Percentiles rank a stretch among this genome's conserved stretches.
phyloP scores from a whole-genome alignment of 2,797 vertebrate species.

The Neosilurus hyrtlii region DNA sequence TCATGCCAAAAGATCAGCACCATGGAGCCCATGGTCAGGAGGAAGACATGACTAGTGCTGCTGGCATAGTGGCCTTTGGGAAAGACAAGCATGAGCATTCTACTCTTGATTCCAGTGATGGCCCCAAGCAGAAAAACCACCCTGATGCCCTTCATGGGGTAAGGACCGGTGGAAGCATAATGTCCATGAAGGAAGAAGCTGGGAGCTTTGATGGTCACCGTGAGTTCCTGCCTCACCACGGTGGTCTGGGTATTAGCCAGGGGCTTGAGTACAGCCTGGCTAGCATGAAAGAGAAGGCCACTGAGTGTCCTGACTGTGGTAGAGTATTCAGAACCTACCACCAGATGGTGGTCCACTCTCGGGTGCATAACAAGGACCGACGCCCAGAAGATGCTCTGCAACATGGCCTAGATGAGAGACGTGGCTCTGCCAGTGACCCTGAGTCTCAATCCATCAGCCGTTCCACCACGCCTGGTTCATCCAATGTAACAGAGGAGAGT shows the following conservation, averaged over 20 bases:
- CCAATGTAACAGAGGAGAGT: slow-evolving; percentile 96
- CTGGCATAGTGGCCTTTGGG: slow-evolving; percentile 82
- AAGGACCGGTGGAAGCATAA: slow-evolving; percentile 80
- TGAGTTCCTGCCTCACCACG: slow-evolving; percentile 85
- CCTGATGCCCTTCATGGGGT: slow-evolving; percentile 85
- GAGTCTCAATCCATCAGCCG: slow-evolving; percentile 99
- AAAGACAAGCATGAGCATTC: slow-evolving; percentile 95
- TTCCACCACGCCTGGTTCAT: slow-evolving; percentile 95
- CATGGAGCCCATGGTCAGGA: slow-evolving; percentile 86
- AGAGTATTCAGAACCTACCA: slow-evolving; percentile 97
- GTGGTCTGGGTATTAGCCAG: slow-evolving; percentile 76
- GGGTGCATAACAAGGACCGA: slow-evolving; percentile 91
- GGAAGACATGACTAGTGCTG: slow-evolving; percentile 81
- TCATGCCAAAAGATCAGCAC: slow-evolving; percentile 93
- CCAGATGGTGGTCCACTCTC: slow-evolving; percentile 97
- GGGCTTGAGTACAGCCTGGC: slow-evolving; percentile 87
- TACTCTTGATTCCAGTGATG: slow-evolving; percentile 83
- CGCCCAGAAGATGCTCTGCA: slow-evolving; percentile 85
- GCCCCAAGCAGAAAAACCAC: slow-evolving; percentile 92
- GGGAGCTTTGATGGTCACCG: slow-evolving; percentile 84
- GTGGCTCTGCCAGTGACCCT: slow-evolving; percentile 94
- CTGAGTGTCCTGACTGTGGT: slow-evolving; percentile 94
- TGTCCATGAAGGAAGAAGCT: slow-evolving; percentile 86
- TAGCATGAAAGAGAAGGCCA: slow-evolving; percentile 90
- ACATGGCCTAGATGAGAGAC: slow-evolving; percentile 85